phyloP scores from a whole-genome alignment of 37 sponge, comb jelly and placozoan species.

The Chondrosia reniformis region DNA sequence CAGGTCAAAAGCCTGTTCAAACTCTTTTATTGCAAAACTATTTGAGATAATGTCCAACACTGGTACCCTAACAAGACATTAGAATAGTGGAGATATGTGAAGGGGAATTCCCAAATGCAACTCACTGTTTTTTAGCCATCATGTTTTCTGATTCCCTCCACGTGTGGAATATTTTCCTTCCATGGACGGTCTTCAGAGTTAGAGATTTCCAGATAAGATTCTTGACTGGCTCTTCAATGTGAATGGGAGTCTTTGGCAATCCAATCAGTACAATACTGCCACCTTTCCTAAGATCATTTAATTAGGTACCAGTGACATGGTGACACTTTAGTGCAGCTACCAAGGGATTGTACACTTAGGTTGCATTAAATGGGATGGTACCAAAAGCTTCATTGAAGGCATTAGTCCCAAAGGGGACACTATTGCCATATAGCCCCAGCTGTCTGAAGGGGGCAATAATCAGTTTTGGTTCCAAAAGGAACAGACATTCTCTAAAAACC shows the following conservation, averaged over 20 bases:
- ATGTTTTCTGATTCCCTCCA: constrained; percentile 79
- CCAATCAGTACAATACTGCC: constrained; percentile 69
- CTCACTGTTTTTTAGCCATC: constrained; percentile 41
- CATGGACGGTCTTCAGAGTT: constrained; percentile 83
- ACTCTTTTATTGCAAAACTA: constrained; percentile 68
- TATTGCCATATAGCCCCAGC: no score
- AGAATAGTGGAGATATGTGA: neutral
- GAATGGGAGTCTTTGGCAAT: constrained; percentile 72
- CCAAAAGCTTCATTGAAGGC: no score
- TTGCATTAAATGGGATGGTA: no score
- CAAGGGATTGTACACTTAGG: neutral
- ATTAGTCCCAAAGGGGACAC: no score
- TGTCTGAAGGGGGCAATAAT: no score
- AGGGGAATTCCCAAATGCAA: neutral
- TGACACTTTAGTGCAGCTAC: neutral
- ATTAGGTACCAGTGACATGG: neutral
- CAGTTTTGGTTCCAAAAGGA: no score
- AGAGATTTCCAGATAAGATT: constrained; percentile 72
- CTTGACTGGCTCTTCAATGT: constrained; percentile 66
- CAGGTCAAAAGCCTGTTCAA: constrained; percentile 54
- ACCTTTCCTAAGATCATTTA: constrained; percentile 56
- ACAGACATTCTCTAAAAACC: no score
- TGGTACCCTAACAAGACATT: neutral
- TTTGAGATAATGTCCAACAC: constrained; percentile 45
- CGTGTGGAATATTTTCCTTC: constrained; percentile 83